Conservation (phyloP, 2,113 vertebrate genomes). For the Nettapus auritus region DNA sequence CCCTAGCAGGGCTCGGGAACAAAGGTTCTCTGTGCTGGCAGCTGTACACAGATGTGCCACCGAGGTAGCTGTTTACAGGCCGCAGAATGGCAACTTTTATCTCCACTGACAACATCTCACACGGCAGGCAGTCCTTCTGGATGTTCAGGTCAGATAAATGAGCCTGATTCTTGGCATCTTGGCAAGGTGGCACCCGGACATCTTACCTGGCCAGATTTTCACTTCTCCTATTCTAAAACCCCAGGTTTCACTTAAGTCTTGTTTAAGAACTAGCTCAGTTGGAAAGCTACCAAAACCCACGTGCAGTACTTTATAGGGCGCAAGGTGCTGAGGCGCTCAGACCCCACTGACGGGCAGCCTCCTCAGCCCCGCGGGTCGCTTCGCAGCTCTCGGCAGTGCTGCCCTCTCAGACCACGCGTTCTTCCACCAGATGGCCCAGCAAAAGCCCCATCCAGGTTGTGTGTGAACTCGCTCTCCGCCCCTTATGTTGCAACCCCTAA, state of each 20-base stretch:
- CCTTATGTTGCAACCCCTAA: neutral
- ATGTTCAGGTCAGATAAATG: neutral
- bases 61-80: too few species aligned
- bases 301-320: neutral
- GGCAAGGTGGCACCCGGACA: neutral
- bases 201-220: neutral
- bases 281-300: neutral
- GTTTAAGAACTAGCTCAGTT: neutral
- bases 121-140: neutral
- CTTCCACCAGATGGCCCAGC: conserved; percentile 1
- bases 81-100: too few species aligned
- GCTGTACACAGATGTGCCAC: neutral
- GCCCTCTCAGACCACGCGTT: neutral
- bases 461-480: neutral
- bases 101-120: neutral
- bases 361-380: neutral
- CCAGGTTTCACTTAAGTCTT: neutral
- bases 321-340: neutral
- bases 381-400: neutral
- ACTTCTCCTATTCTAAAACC: neutral
- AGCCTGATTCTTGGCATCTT: neutral
- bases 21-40: neutral
- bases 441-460: neutral
- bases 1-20: neutral
- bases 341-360: neutral